Conservation (phyloP, 53 echinoderm and acorn worm species). For the Holothuria scabra region DNA sequence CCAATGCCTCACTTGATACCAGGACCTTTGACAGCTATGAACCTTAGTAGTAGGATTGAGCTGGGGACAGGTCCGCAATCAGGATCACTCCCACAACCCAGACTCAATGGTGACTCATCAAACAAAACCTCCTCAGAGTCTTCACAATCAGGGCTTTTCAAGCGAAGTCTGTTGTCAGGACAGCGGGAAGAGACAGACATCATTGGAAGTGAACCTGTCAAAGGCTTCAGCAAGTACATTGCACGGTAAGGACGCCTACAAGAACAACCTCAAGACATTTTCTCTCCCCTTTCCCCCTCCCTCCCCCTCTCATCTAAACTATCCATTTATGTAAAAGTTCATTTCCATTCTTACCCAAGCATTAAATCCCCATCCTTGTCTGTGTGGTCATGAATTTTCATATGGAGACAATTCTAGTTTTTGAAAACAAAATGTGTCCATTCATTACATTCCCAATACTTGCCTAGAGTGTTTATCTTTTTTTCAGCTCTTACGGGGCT, state of each 20-base stretch:
- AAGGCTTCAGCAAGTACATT: conserved; percentile 82
- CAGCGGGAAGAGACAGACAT: neutral
- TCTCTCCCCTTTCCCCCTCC: no score
- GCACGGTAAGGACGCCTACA: conserved; percentile 59
- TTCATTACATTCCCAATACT: no score
- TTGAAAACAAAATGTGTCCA: no score
- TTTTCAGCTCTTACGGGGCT: no score
- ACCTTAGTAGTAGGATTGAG: conserved; percentile 36
- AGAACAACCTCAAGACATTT: no score
- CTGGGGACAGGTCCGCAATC: conserved; percentile 28
- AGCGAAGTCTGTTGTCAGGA: conserved; percentile 17
- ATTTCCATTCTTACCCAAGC: no score
- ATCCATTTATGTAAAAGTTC: no score
- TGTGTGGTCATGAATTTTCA: no score
- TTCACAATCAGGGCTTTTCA: conserved; percentile 39
- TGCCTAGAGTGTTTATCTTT: no score
- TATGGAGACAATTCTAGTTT: no score
- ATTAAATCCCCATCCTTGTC: no score
- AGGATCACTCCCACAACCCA: neutral
- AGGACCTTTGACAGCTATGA: conserved; percentile 21
- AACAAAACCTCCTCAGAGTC: neutral
- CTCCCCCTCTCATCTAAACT: no score
- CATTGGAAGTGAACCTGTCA: conserved; percentile 25
- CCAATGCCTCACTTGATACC: conserved; percentile 32
- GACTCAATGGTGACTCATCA: neutral